Percentiles rank a stretch among this genome's conserved stretches.
These are phyloP conservation scores for Nemapogon koenigi DNA, from an alignment of 2,888 invertebrate species.

Conservation along the genomic window DNA sequence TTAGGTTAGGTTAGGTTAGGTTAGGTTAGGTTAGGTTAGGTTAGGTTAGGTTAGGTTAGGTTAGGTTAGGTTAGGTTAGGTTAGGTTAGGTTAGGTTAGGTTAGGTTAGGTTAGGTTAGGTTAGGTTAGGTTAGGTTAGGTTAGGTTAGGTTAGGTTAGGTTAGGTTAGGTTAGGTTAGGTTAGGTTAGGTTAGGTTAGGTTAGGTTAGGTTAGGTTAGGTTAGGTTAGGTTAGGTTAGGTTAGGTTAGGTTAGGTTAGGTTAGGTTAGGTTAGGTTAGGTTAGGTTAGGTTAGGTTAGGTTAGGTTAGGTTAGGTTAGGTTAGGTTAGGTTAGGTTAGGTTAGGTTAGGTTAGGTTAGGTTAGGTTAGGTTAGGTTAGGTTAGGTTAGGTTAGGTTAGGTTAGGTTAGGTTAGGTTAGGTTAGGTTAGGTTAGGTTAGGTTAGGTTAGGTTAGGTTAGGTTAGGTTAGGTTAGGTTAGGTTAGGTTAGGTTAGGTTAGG, in stretches of 20 bases:
- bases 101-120: background rate
- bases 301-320: background rate
- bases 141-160: background rate
- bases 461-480: background rate
- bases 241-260: background rate
- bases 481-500: background rate
- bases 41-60: background rate
- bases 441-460: background rate
- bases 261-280: background rate
- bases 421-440: background rate
- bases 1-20: background rate
- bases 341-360: background rate
- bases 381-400: background rate
- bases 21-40: background rate
- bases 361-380: background rate
- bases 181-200: background rate
- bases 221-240: background rate
- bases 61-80: background rate
- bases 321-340: background rate
- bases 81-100: background rate
- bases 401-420: background rate
- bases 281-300: background rate
- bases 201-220: background rate
- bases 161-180: background rate
- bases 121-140: background rate